A percentile compares a stretch with the other conserved stretches of the same genome.
These are phyloP conservation scores for Sicus ferrugineus DNA, from an alignment of 2,888 invertebrate genomes.

Conservation along the genomic window DNA sequence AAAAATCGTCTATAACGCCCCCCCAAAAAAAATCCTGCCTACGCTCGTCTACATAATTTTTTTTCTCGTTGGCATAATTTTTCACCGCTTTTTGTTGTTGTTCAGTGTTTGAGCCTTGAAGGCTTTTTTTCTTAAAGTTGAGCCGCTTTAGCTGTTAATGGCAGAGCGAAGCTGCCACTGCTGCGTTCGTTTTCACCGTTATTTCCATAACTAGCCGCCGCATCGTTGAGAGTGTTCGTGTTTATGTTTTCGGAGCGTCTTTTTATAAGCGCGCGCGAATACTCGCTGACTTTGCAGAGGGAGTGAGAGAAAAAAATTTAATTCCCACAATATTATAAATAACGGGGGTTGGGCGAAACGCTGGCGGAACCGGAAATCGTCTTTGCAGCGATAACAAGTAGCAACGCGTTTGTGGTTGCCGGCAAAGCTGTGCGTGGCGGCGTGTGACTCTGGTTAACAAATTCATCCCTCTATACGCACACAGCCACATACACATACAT, in stretches of 20 bases:
- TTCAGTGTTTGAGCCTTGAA: not conserved
- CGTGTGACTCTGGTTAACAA: constrained; percentile 7
- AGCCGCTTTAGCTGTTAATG: constrained; percentile 18
- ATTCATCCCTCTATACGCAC: not conserved
- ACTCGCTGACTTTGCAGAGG: constrained; percentile 13
- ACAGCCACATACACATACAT: not conserved
- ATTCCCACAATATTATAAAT: constrained; percentile 58
- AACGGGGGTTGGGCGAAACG: constrained; percentile 37
- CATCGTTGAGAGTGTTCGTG: constrained; percentile 58
- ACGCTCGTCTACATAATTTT: not conserved
- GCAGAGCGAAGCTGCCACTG: constrained; percentile 13
- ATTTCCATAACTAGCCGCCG: constrained; percentile 60
- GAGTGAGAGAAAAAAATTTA: constrained; percentile 47
- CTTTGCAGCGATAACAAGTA: constrained; percentile 46
- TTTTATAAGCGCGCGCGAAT: constrained; percentile 53
- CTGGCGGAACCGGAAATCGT: constrained; percentile 57
- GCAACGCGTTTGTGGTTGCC: constrained; percentile 12
- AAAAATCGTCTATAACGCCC: too few relatives aligned
- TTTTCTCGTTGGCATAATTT: constrained; percentile 3
- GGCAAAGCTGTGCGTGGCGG: not conserved
- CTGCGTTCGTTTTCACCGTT: constrained; percentile 52
- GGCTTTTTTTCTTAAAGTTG: constrained; percentile 19
- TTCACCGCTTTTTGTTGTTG: constrained; percentile 11
- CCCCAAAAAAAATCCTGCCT: too few relatives aligned
- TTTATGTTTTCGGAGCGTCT: constrained; percentile 60